Evolutionary conservation across 2,113 vertebrate species (phyloP).

Genomic region (Rhipidura dahli): DNA sequence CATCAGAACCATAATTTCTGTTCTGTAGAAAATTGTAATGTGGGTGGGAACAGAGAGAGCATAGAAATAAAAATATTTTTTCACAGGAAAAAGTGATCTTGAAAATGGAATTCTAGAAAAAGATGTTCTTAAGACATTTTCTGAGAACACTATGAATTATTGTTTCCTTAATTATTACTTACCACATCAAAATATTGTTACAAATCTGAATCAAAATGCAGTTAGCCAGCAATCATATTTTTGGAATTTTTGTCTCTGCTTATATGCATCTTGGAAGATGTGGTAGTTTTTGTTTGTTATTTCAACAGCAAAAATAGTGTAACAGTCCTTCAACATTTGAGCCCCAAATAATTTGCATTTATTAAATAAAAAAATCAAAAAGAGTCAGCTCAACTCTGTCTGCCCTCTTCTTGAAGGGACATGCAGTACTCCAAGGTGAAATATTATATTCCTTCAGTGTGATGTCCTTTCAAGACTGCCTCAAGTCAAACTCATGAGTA

Average conservation of each 20-base stretch:
- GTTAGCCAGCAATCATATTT: neutral
- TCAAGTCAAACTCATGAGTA: neutral
- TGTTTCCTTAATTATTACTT: neutral
- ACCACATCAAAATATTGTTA: neutral
- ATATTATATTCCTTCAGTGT: neutral
- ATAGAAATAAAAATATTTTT: neutral
- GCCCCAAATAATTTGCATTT: neutral
- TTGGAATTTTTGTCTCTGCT: neutral
- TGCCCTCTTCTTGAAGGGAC: neutral
- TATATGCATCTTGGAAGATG: neutral
- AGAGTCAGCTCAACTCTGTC: neutral
- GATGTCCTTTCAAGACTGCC: neutral
- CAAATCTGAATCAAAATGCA: neutral
- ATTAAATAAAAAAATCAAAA: neutral
- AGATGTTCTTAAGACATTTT: neutral
- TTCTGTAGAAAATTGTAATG: neutral
- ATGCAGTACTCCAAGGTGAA: neutral
- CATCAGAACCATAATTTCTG: neutral
- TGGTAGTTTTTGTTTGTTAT: neutral
- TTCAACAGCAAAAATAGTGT: neutral
- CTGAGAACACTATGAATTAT: neutral
- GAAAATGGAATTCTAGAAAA: neutral
- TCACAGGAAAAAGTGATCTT: neutral
- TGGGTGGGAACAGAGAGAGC: neutral
- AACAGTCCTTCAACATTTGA: rapidly evolving